Base-by-base conservation (phyloP, 2,797 vertebrate species). In the Sebastes hubbsi region DNA sequence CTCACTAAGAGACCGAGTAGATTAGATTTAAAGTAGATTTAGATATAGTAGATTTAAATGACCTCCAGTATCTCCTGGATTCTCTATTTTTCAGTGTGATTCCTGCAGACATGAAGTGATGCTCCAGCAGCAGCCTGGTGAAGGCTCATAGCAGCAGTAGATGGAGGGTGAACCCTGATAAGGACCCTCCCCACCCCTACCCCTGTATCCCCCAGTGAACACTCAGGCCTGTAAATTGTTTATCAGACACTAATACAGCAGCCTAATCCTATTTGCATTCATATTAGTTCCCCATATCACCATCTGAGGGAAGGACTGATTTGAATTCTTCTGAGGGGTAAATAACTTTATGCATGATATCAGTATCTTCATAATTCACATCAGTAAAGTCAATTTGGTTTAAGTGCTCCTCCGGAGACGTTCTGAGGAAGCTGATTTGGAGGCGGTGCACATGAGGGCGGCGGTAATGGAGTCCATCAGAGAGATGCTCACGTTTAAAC, bases 241-340 rank as follows among this genome's bases (percentile, higher is more conserved):
- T 96, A 97, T 96, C 95, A 95, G 91, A 94, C 93, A 93, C 96
- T 97, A 97, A 97, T 96, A 94, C 96, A 95, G 93, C 75, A 91
- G 89, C 93, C 94, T 98, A 97, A 98, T 97, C 97, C 97, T 95
- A 97, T 97, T 98, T 97, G 96, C 96, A 97, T 98, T 98, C 96
- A 97, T 96, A 98, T 97, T 97, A 97, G 95, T 95, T 96, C 91
- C 91, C 90, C 95, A 94, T 96, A 96, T 96, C 97, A 91, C 94
- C 93, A 88, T 96, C 96, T 93, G 94, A 95, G 95, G 91, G 96
- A 96, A 95, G 96, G 94, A 95, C 95, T 95, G 92, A 97, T 97
- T 97, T 96, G 96, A 97, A 97, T 96, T 95, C 96, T 96, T 97
- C 95, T 94, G 97, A 97, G 96, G 96, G 94, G 94, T 95, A 95